Percentiles rank a stretch among this genome's conserved stretches.
Conservation (phyloP, 2,888 invertebrate genomes). For the Apodemia duryi region DNA sequence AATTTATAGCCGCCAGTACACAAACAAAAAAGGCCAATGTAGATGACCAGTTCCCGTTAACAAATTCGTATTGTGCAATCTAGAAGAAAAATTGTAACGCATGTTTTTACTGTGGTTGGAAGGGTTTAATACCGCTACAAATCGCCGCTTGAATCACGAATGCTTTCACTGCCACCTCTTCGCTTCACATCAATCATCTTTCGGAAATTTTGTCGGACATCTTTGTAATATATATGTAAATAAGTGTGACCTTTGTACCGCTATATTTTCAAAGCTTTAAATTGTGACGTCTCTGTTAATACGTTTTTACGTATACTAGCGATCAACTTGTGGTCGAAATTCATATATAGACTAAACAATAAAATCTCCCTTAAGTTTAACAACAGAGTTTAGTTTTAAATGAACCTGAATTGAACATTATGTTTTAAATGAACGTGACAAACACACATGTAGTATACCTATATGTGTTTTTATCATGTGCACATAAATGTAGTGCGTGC, state of each 20-base stretch:
- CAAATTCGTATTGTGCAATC: constrained; percentile 78
- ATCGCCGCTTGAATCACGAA: constrained; percentile 44
- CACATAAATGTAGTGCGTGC: no score
- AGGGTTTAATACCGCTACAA: constrained; percentile 67
- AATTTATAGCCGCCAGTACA: constrained; percentile 67
- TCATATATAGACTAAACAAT: no score
- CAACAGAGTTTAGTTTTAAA: no score
- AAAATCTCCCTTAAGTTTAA: no score
- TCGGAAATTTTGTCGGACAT: constrained; percentile 21
- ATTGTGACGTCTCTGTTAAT: constrained; percentile 25
- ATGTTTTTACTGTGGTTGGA: constrained; percentile 66
- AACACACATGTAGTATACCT: no score
- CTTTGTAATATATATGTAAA: constrained; percentile 22
- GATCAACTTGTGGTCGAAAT: no score
- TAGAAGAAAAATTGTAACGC: constrained; percentile 75
- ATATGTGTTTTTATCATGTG: no score
- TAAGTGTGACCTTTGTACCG: constrained; percentile 17
- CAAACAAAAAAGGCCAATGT: constrained; percentile 76
- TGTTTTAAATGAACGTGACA: no score
- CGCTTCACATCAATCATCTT: constrained; percentile 56
- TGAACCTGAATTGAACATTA: no score
- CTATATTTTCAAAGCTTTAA: neutral
- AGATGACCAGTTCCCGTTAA: constrained; percentile 76
- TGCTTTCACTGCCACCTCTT: constrained; percentile 59
- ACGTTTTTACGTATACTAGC: no score